phyloP scores from a whole-genome alignment of 2,888 invertebrate genomes.

The Autographa gamma region DNA sequence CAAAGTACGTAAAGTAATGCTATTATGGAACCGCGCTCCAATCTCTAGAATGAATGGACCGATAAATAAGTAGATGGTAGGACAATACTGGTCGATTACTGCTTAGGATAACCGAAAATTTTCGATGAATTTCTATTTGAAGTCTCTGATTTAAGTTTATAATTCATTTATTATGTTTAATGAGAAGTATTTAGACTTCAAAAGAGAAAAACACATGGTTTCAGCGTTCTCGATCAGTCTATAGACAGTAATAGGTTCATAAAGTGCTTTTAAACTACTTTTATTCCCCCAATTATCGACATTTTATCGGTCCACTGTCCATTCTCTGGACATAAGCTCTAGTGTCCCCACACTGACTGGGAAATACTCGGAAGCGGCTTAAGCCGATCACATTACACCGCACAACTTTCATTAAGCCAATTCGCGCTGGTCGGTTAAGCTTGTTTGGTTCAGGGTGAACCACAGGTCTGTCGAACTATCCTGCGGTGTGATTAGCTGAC shows the following conservation, averaged over 20 bases:
- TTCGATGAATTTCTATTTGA: not conserved
- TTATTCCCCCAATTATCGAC: not conserved
- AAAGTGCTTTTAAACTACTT: not conserved
- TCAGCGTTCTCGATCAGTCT: too few relatives aligned
- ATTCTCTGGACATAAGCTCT: not conserved
- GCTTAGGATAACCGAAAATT: not conserved
- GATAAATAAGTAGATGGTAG: slow-evolving; percentile 1
- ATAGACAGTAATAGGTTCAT: not conserved
- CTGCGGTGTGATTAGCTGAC: not conserved
- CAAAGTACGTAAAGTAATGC: slow-evolving; percentile 10
- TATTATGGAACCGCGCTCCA: slow-evolving; percentile 5
- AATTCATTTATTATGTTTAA: not conserved
- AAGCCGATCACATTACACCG: slow-evolving; percentile 7
- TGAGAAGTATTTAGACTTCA: too few relatives aligned
- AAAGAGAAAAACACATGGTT: too few relatives aligned
- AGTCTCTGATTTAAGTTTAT: not conserved
- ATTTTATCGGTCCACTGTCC: not conserved
- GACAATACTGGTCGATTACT: slow-evolving; percentile 1
- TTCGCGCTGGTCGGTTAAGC: not conserved
- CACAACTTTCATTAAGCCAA: slow-evolving; percentile 8
- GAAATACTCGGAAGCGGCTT: not conserved
- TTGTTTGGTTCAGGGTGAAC: not conserved
- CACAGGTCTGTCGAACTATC: not conserved
- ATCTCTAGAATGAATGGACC: slow-evolving; percentile 4
- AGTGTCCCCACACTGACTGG: not conserved